Percentiles rank a stretch among this genome's conserved stretches.
phyloP scores from a whole-genome alignment of 2,797 vertebrate genomes.

The Macropus fuliginosus region DNA sequence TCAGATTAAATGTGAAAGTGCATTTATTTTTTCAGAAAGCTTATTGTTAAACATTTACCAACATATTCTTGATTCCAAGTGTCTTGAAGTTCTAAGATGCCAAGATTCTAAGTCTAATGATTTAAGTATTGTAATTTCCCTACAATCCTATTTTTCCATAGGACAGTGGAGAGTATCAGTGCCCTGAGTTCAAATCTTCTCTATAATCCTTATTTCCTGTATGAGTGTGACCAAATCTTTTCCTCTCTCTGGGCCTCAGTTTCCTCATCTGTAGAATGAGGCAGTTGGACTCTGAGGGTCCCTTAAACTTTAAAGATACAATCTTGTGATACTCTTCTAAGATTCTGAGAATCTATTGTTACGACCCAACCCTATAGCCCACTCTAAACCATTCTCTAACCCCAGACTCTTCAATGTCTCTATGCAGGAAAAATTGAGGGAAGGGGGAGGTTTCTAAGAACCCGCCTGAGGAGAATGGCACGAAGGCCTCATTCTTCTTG shows the following conservation, averaged over 20 bases:
- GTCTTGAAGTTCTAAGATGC: not conserved
- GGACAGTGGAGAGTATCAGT: not conserved
- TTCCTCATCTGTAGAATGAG: not conserved
- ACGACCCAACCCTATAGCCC: not conserved
- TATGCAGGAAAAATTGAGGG: not conserved
- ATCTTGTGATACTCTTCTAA: not conserved
- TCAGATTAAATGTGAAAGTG: too few species aligned
- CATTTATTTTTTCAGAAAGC: too few species aligned
- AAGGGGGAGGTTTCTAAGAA: not conserved
- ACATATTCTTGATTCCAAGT: not conserved
- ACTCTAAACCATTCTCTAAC: not conserved
- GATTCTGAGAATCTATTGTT: not conserved
- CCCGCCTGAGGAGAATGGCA: constrained; percentile 81
- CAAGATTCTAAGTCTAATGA: not conserved
- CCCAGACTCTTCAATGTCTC: not conserved
- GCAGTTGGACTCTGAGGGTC: not conserved
- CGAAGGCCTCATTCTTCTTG: constrained; percentile 82
- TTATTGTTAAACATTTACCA: not conserved
- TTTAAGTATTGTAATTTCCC: not conserved
- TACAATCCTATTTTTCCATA: not conserved
- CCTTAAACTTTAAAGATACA: too few species aligned
- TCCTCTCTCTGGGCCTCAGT: not conserved
- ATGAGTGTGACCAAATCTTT: not conserved
- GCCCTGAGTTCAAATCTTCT: not conserved
- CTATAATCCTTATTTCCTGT: not conserved